phyloP scores from a whole-genome alignment of 2,888 invertebrate species.

The Ennomos erosarius region DNA sequence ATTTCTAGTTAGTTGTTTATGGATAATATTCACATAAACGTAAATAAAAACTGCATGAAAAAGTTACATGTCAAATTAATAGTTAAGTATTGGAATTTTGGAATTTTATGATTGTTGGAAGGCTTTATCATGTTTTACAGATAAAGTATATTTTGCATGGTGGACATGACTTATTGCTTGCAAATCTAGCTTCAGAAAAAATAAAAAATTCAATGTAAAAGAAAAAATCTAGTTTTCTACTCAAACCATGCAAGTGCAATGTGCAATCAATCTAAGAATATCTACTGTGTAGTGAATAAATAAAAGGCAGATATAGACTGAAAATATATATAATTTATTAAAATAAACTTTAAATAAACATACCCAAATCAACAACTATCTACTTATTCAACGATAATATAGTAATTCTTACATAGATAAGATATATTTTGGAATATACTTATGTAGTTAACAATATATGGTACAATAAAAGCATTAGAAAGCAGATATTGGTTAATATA shows the following conservation, averaged over 20 bases:
- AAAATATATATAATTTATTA: conserved; percentile 53
- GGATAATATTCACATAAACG: conserved; percentile 18
- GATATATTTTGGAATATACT: conserved; percentile 13
- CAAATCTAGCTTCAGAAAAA: background rate
- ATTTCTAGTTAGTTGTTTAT: conserved; percentile 32
- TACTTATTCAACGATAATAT: conserved; percentile 31
- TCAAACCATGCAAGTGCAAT: conserved; percentile 21
- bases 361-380: conserved; percentile 36
- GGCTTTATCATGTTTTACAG: too few species aligned
- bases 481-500: conserved; percentile 64
- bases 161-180: too few species aligned
- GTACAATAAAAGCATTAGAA: conserved; percentile 63
- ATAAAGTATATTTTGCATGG: too few species aligned
- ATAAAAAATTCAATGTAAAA: background rate
- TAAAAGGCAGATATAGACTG: conserved; percentile 49
- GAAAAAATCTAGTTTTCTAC: conserved; percentile 2
- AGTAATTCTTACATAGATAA: conserved; percentile 22
- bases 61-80: too few species aligned
- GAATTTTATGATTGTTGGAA: too few species aligned
- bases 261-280: conserved; percentile 6
- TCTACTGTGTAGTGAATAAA: conserved; percentile 43
- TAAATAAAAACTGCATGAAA: background rate
- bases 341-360: conserved; percentile 34
- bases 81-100: too few species aligned
- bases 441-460: conserved; percentile 12